Evolutionary conservation across 2,113 vertebrate species (phyloP), one percentile per base, ranked within the genome.

Genomic region (Cavia aperea): DNA sequence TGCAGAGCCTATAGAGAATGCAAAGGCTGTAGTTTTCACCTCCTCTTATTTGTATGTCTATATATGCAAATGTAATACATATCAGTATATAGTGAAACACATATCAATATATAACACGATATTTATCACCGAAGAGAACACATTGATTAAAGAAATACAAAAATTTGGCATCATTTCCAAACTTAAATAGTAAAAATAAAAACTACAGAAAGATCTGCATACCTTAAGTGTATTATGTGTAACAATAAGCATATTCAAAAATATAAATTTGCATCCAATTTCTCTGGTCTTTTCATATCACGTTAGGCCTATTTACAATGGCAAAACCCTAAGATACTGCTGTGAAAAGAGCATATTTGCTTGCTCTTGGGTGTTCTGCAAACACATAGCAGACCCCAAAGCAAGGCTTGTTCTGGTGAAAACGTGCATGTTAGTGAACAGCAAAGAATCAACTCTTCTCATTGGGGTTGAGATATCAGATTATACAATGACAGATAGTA

Each of bases 151-250:
- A 98, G 98, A 98, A 98, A 98, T 98, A 98, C 97, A 98, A 98
- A 98, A 98, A 98, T 98, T 98, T 98, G 98, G 98, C 98, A 98
- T 98, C 97, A 98, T 98, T 98, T 98, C 98, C 98, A 98, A 98
- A 98, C 98, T 39, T 39, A 98, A 98, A 98, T 98, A 98, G 98
- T 98, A 98, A 98, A 98, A 98, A 98, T 98, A 98, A 98, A 98
- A 98, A 98, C 98, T 98, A 98, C 98, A 98, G 98, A 98, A 98
- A 97, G 98, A 98, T 98, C 97, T 97, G 98, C 97, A 98, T 98
- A 98, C 98, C 97, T 97, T 98, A 98, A 97, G 98, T 97, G 97
- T 97, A 98, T 97, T 97, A 97, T 98, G 97, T 98, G 97, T 98
- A 98, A 98, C 97, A 97, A 97, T 97, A 98, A 98, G 98, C 98